These are phyloP conservation scores for Xiphophorus birchmanni DNA, from an alignment of 2,797 vertebrate genomes.

Conservation along the genomic window DNA sequence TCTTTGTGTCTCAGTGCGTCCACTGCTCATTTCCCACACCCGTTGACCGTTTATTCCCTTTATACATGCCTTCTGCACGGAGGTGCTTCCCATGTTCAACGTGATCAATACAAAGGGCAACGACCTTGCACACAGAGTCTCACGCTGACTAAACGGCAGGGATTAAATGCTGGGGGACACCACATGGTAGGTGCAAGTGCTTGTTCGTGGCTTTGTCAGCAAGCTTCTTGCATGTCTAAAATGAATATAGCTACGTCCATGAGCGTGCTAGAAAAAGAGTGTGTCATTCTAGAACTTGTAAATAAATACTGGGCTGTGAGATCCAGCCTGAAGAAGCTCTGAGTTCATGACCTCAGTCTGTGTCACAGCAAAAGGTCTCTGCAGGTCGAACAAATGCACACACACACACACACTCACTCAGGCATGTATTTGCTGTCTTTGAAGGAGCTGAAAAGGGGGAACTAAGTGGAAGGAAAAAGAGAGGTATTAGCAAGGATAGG, in stretches of 20 bases:
- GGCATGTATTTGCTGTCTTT: conserved; percentile 37
- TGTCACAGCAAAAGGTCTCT: conserved; percentile 64
- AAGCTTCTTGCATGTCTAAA: conserved; percentile 33
- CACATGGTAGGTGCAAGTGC: conserved; percentile 37
- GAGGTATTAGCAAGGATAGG: conserved; percentile 66
- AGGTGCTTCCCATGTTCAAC: conserved; percentile 69
- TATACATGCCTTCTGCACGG: conserved; percentile 64
- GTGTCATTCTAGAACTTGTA: conserved; percentile 60
- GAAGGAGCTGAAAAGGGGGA: conserved; percentile 40
- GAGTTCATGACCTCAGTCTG: conserved; percentile 70
- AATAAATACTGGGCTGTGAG: conserved; percentile 64
- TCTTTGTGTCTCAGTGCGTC: conserved; percentile 46
- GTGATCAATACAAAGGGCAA: conserved; percentile 79
- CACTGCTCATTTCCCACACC: conserved; percentile 61
- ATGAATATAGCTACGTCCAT: conserved; percentile 20
- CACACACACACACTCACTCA: conserved; percentile 31
- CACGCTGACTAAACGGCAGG: conserved; percentile 65
- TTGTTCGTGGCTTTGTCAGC: conserved; percentile 39
- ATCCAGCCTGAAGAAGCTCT: conserved; percentile 46
- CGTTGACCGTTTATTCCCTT: conserved; percentile 70
- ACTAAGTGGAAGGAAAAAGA: conserved; percentile 36
- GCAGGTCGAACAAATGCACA: conserved; percentile 56
- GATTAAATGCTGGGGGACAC: conserved; percentile 65
- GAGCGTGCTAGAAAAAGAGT: conserved; percentile 22
- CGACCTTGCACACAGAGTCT: conserved; percentile 70